Evolutionary conservation across 2,113 vertebrate species (phyloP).

Genomic region (Peucedramus taeniatus): DNA sequence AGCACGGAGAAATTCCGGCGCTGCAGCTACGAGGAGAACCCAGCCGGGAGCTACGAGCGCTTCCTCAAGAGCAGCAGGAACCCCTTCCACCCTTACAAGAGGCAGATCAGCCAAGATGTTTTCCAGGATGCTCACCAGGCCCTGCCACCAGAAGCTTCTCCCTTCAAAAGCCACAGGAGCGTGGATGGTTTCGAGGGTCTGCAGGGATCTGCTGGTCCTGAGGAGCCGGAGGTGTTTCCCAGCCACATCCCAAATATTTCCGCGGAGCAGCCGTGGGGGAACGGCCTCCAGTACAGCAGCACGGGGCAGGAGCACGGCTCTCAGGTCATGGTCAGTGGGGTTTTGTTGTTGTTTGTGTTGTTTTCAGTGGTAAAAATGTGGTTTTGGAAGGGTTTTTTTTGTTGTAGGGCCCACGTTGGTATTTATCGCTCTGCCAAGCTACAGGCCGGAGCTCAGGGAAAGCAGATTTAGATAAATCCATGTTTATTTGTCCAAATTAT

Average conservation of each 20-base stretch:
- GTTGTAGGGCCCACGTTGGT: accelerated
- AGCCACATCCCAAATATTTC: slow-evolving; percentile 52
- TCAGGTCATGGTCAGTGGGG: slow-evolving; percentile 70
- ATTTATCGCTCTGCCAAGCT: background rate
- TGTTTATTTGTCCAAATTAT: background rate
- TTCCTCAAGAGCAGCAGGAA: slow-evolving; percentile 66
- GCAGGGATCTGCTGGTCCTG: background rate
- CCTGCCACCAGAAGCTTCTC: slow-evolving; percentile 60
- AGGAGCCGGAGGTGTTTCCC: slow-evolving; percentile 62
- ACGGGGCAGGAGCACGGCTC: slow-evolving; percentile 61
- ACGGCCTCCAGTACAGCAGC: slow-evolving; percentile 60
- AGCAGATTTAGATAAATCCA: accelerated
- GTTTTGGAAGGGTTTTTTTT: background rate
- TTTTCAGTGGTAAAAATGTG: background rate
- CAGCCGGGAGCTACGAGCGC: slow-evolving; percentile 27
- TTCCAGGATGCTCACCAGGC: slow-evolving; percentile 61
- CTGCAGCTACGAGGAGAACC: slow-evolving; percentile 75
- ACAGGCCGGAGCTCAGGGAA: background rate
- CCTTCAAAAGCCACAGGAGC: slow-evolving; percentile 69
- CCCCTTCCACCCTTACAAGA: slow-evolving; percentile 85
- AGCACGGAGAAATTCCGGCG: slow-evolving; percentile 69
- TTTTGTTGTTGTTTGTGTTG: accelerated
- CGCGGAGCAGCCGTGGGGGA: slow-evolving; percentile 69
- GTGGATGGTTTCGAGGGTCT: slow-evolving; percentile 67
- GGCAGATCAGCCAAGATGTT: slow-evolving; percentile 79